These are phyloP conservation scores for Orestias chungarensis DNA, from an alignment of 2,797 vertebrate genomes.

Conservation along the genomic window DNA sequence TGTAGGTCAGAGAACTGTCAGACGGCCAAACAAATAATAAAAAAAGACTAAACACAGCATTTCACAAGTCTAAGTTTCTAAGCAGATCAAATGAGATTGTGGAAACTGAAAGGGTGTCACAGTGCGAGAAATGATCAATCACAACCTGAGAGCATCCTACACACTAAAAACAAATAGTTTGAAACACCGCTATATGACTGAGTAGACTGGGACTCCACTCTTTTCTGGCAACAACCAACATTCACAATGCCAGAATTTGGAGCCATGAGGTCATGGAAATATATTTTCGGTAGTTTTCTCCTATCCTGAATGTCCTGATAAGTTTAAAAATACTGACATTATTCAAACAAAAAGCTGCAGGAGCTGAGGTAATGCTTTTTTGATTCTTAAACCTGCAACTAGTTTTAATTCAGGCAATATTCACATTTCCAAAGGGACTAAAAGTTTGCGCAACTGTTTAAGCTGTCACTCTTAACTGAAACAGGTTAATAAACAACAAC, in stretches of 20 bases:
- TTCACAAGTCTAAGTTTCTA: constrained; percentile 51
- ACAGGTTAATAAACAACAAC: neutral
- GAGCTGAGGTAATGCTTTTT: neutral
- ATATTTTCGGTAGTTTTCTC: constrained; percentile 54
- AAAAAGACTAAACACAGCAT: constrained; percentile 54
- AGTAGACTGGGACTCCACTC: constrained; percentile 65
- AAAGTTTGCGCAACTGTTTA: neutral
- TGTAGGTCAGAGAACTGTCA: constrained; percentile 65
- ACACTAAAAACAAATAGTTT: constrained; percentile 71
- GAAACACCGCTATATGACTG: constrained; percentile 71
- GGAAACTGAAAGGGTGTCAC: constrained; percentile 72
- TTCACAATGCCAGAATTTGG: constrained; percentile 55
- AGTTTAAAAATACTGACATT: constrained; percentile 11
- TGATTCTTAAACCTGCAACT: constrained; percentile 1
- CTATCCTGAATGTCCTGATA: constrained; percentile 37
- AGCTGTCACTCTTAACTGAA: neutral
- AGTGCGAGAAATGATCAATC: constrained; percentile 67
- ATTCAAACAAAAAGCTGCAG: constrained; percentile 31
- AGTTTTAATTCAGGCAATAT: neutral
- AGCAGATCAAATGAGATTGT: constrained; percentile 61
- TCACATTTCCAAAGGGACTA: neutral
- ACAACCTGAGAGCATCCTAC: constrained; percentile 75
- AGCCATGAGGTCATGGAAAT: constrained; percentile 65
- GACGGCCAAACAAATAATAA: constrained; percentile 22
- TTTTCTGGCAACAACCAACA: constrained; percentile 56